phyloP scores from a whole-genome alignment of 1,140 invertebrate genomes.

The Pectinophora gossypiella region DNA sequence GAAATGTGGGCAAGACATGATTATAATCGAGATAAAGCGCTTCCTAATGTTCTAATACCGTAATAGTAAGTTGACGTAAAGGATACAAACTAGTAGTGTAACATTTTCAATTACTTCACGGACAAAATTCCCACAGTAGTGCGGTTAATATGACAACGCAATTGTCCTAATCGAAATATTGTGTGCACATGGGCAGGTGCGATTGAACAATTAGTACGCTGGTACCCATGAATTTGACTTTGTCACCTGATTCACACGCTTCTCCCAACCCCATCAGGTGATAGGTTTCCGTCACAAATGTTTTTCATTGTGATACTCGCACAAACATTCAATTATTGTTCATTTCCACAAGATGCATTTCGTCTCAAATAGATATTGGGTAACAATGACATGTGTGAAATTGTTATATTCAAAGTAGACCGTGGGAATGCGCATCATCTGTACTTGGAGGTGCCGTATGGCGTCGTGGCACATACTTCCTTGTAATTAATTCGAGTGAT shows the following conservation, averaged over 20 bases:
- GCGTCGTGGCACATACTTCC: constrained; percentile 47
- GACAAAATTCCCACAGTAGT: constrained; percentile 32
- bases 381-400: not conserved
- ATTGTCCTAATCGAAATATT: constrained; percentile 44
- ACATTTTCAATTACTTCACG: not conserved
- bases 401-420: constrained; percentile 17
- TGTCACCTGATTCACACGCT: constrained; percentile 57
- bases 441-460: constrained; percentile 43
- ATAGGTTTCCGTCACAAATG: constrained; percentile 1
- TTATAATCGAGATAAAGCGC: constrained; percentile 27
- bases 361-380: not conserved
- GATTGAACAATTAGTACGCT: constrained; percentile 47
- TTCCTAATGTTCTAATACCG: constrained; percentile 16
- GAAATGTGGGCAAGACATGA: constrained; percentile 51
- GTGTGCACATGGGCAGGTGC: constrained; percentile 53
- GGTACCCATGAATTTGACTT: constrained; percentile 47
- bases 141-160: constrained; percentile 25
- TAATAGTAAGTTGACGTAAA: constrained; percentile 4
- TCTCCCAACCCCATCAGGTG: constrained; percentile 24
- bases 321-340: not conserved
- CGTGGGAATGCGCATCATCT: constrained; percentile 43
- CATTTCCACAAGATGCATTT: not conserved
- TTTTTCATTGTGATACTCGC: not conserved
- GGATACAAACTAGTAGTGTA: constrained; percentile 7
- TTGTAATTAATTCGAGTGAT: constrained; percentile 66